Conservation (phyloP, 2,113 vertebrate genomes). For the Mugil cephalus region DNA sequence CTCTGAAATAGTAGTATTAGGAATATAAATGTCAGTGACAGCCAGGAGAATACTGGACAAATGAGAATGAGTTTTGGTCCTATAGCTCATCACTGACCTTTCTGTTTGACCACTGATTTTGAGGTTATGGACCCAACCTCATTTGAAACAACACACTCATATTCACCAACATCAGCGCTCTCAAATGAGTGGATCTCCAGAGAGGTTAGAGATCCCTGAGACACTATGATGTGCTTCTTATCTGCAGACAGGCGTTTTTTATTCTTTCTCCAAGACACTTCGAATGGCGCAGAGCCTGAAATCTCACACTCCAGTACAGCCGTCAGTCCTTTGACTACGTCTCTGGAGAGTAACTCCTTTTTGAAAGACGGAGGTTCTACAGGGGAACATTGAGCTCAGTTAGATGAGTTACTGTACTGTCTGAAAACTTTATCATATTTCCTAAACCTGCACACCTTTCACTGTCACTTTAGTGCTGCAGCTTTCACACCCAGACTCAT, state of each 20-base stretch:
- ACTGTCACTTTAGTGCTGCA: slow-evolving; percentile 88
- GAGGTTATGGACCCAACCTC: slow-evolving; percentile 91
- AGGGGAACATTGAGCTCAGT: slow-evolving; percentile 65
- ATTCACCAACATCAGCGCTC: slow-evolving; percentile 91
- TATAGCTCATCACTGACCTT: slow-evolving; percentile 88
- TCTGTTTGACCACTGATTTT: slow-evolving; percentile 86
- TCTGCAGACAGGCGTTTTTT: slow-evolving; percentile 90
- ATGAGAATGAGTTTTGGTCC: too few species aligned
- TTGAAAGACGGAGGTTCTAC: slow-evolving; percentile 91
- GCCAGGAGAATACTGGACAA: background rate
- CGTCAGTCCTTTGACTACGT: slow-evolving; percentile 90
- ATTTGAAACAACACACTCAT: slow-evolving; percentile 91
- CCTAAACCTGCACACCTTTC: slow-evolving; percentile 87
- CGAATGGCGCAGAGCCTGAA: slow-evolving; percentile 90
- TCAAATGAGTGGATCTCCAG: slow-evolving; percentile 94
- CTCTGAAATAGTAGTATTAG: slow-evolving; percentile 81
- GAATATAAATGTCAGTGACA: background rate
- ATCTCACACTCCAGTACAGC: slow-evolving; percentile 91
- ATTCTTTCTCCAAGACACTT: slow-evolving; percentile 93
- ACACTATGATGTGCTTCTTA: slow-evolving; percentile 90
- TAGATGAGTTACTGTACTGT: background rate
- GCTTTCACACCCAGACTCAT: slow-evolving; percentile 90
- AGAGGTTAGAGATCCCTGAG: slow-evolving; percentile 86
- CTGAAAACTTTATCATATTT: background rate
- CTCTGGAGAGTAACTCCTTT: slow-evolving; percentile 87